phyloP scores from a whole-genome alignment of 2,888 invertebrate species.

The Aphidius colemani region DNA sequence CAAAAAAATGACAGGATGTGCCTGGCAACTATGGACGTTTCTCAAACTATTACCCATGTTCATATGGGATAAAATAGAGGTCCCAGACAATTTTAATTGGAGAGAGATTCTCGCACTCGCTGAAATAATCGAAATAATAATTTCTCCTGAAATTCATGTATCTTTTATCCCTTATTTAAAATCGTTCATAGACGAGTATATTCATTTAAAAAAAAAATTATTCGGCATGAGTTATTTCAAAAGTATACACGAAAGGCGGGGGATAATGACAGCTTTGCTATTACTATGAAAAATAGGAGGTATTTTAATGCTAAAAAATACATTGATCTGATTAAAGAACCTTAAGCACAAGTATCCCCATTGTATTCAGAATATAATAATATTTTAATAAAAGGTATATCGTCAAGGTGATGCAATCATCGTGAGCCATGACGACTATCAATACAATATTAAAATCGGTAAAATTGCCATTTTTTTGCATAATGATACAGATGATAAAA shows the following conservation, averaged over 20 bases:
- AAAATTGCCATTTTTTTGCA: slow-evolving; percentile 22
- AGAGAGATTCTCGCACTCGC: slow-evolving; percentile 23
- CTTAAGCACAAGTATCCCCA: slow-evolving; percentile 9
- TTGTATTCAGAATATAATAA: slow-evolving; percentile 22
- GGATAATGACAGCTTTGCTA: slow-evolving; percentile 16
- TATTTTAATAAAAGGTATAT: slow-evolving; percentile 19
- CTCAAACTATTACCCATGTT: slow-evolving; percentile 27
- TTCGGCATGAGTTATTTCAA: slow-evolving; percentile 31
- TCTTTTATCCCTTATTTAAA: slow-evolving; percentile 21
- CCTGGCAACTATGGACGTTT: slow-evolving; percentile 30
- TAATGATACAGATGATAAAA: slow-evolving; percentile 18
- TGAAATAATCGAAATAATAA: slow-evolving; percentile 31
- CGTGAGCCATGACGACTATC: slow-evolving; percentile 25
- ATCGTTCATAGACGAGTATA: slow-evolving; percentile 26
- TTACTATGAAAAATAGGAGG: slow-evolving; percentile 14
- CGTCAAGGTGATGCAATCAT: slow-evolving; percentile 24
- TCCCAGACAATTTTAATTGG: slow-evolving; percentile 26
- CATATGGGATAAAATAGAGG: slow-evolving; percentile 26
- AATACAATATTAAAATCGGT: slow-evolving; percentile 28
- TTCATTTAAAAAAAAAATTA: slow-evolving; percentile 25
- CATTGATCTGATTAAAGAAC: slow-evolving; percentile 19
- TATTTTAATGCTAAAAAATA: slow-evolving; percentile 14
- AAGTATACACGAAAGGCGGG: slow-evolving; percentile 26
- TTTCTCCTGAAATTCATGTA: slow-evolving; percentile 27
- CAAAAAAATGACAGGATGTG: slow-evolving; percentile 23